Evolutionary conservation across 2,797 vertebrate species (phyloP).

Genomic region (Masticophis lateralis): DNA sequence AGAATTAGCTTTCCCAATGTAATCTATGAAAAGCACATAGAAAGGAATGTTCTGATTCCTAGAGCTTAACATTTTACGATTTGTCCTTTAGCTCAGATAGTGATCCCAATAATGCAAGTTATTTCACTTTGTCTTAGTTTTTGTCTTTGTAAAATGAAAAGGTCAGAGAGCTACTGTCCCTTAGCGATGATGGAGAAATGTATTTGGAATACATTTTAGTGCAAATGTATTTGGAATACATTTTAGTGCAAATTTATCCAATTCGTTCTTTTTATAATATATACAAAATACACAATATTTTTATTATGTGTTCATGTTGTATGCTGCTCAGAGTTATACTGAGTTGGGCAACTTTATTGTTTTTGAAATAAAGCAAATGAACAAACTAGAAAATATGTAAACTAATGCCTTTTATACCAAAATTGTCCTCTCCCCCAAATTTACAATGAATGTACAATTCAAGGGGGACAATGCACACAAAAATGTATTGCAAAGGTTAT

Average conservation of each 20-base stretch:
- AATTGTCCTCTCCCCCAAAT: not conserved
- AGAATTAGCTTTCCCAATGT: not conserved
- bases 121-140: not conserved
- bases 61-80: not conserved
- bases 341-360: not conserved
- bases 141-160: not conserved
- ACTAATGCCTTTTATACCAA: not conserved
- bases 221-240: not conserved
- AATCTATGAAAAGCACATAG: not conserved
- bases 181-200: not conserved
- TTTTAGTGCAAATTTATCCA: not conserved
- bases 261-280: not conserved
- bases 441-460: not conserved
- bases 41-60: not conserved
- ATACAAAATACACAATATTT: not conserved
- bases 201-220: not conserved
- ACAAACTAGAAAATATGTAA: not conserved
- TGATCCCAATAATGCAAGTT: not conserved
- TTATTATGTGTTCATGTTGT: not conserved
- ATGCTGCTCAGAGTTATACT: not conserved
- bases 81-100: not conserved
- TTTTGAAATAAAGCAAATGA: not conserved
- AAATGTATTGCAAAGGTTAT: not conserved
- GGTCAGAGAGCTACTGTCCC: not conserved
- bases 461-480: not conserved